Conservation (phyloP, 2,797 vertebrate genomes). For the Tokudaia muenninki region DNA sequence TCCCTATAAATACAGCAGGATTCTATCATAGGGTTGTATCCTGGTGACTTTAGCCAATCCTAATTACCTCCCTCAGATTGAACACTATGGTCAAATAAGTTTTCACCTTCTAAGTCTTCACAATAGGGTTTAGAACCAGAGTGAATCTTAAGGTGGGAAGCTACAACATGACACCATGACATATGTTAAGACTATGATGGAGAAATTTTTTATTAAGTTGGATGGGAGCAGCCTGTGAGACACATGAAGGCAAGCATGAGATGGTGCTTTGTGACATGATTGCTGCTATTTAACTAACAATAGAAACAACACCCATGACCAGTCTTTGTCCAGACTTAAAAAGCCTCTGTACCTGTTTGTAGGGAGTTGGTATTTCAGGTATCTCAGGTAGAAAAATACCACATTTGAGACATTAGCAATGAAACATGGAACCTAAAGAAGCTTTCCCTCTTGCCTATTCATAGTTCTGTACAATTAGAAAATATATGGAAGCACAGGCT, state of each 20-base stretch:
- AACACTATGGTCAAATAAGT: not conserved
- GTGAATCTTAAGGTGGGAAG: not conserved
- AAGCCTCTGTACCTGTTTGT: not conserved
- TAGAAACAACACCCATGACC: too few relatives aligned
- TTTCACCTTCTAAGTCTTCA: not conserved
- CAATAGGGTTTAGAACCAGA: not conserved
- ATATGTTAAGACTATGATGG: not conserved
- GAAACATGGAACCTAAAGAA: not conserved
- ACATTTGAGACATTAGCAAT: too few relatives aligned
- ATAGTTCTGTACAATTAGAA: not conserved
- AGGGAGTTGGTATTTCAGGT: accelerated
- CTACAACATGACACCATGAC: accelerated
- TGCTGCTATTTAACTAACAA: too few relatives aligned
- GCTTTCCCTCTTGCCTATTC: not conserved
- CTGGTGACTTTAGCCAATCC: not conserved
- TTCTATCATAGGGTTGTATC: not conserved
- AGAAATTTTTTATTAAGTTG: not conserved
- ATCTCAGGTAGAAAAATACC: not conserved
- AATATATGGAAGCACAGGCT: accelerated
- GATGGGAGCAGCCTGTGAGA: accelerated
- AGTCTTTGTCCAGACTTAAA: not conserved
- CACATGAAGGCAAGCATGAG: accelerated
- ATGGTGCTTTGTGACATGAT: accelerated
- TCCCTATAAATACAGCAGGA: not conserved
- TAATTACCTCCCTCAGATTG: not conserved